Evolutionary conservation across 2,888 invertebrate genomes (phyloP), one percentile per base, ranked within the genome.

Genomic region (Hirtodrosophila duncani): DNA sequence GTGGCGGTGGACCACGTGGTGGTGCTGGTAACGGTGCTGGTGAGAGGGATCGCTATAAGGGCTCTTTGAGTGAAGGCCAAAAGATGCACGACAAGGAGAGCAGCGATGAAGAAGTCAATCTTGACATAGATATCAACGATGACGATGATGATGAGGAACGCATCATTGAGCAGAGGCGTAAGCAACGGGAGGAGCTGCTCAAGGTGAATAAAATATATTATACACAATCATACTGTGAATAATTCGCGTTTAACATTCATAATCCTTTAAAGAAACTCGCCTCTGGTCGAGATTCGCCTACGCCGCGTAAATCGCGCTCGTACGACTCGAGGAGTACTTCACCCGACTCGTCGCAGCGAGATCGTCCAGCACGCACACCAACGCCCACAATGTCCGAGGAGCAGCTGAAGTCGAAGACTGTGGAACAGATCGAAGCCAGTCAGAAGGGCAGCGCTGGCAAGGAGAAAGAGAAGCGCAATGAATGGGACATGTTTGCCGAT

Each of bases 401-500:
- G 1, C 26, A 45, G 3, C 3, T 34, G 1, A 36, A 53, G 3
- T 30, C 13, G 9, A 39, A 8, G 10, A 24, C 26, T 26, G 5
- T 8, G 20, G 27, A 37, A 52, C 2, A 20, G 1, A 26, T 46
- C 6, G 46, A 51, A 18, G 37, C 20, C 8, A 67, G 23, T 50
- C 58, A 23, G 43, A 65, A 67, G 43, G 49, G 17, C 16, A 56
- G 24, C 16, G 23, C 51, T 2, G 68, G 60, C 2, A 84, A 83
- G 29, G 84, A 84, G 39, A 84, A 90, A 78, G 84, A 84, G 39
- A 84, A 90, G 78, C 87, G 88, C n/a, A 88, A 90, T 8, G 92
- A 93, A 70, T 94, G 94, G 93, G 95, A 95, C 81, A 95, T 95
- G 94, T 95, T 97, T 88, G 96, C 97, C 24, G 97, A 97, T 81